Percentiles rank a stretch among this genome's conserved stretches.
These are phyloP conservation scores for Sialia sialis DNA, from an alignment of 2,113 vertebrate genomes.

Conservation along the genomic window DNA sequence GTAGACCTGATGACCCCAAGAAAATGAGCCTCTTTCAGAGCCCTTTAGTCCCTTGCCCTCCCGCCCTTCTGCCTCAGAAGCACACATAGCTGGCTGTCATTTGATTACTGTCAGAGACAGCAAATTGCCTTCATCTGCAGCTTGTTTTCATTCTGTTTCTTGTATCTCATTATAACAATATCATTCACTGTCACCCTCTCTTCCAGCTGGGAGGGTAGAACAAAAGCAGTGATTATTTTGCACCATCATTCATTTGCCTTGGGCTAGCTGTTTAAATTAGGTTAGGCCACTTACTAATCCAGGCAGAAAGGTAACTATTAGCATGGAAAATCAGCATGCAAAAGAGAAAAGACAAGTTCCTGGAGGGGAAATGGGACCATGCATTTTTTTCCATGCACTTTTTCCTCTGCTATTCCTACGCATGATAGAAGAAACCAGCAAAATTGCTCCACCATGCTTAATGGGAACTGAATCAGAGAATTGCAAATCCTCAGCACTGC, in stretches of 20 bases:
- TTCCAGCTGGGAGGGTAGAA: neutral
- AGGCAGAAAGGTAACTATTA: slow-evolving; percentile 13
- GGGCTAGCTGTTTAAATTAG: slow-evolving; percentile 49
- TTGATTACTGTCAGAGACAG: slow-evolving; percentile 14
- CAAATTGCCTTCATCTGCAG: slow-evolving; percentile 58
- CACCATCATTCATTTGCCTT: slow-evolving; percentile 42
- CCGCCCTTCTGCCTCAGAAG: neutral
- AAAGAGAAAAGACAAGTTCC: neutral
- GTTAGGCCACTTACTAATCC: slow-evolving; percentile 44
- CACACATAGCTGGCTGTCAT: neutral
- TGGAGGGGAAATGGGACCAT: neutral
- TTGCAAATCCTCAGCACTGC: neutral
- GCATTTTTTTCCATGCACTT: neutral
- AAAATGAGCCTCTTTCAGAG: neutral
- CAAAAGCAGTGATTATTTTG: slow-evolving; percentile 32
- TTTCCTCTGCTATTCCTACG: neutral
- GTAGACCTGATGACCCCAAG: neutral
- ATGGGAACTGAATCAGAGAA: neutral
- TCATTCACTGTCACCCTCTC: neutral
- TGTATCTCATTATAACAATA: slow-evolving; percentile 49
- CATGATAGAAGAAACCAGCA: neutral
- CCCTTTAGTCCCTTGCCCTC: neutral
- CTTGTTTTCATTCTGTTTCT: slow-evolving; percentile 42
- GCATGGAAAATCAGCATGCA: neutral
- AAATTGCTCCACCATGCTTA: neutral